phyloP scores from a whole-genome alignment of 92 coral and sea anemone genomes.

The Zoanthus gigantus region DNA sequence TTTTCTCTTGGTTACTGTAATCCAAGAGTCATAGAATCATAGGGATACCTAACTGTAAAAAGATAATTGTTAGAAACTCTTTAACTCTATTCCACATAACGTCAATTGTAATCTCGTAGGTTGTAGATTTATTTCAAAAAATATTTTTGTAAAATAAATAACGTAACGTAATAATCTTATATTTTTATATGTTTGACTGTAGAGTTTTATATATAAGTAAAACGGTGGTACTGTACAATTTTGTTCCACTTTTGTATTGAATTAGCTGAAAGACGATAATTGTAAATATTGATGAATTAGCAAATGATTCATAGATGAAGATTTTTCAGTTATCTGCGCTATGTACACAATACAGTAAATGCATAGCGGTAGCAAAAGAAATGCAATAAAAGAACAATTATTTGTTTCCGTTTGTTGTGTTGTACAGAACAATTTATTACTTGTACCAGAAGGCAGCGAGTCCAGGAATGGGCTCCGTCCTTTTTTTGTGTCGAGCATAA shows the following conservation, averaged over 20 bases:
- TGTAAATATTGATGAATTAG: conserved; percentile 6
- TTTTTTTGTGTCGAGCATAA: too few species aligned
- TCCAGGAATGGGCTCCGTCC: too few species aligned
- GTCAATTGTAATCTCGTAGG: neutral
- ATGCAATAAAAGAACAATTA: neutral
- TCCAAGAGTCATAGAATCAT: neutral
- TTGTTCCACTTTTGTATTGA: neutral
- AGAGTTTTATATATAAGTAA: conserved; percentile 8
- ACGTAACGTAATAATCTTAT: neutral
- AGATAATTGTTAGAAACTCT: neutral
- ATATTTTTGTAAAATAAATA: conserved; percentile 34
- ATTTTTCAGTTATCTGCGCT: neutral
- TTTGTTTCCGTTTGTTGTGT: neutral
- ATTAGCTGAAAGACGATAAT: neutral
- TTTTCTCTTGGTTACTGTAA: too few species aligned
- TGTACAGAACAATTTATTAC: too few species aligned
- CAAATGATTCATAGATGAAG: neutral
- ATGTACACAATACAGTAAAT: neutral
- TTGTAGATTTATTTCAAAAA: neutral
- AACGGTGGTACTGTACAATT: neutral
- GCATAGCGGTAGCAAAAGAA: conserved; percentile 12
- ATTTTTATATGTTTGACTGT: conserved; percentile 30
- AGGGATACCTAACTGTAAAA: neutral
- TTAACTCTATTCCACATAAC: neutral
- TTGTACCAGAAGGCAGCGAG: too few species aligned